These are phyloP conservation scores for Sorex araneus DNA, from an alignment of 2,113 vertebrate genomes.

Conservation along the genomic window DNA sequence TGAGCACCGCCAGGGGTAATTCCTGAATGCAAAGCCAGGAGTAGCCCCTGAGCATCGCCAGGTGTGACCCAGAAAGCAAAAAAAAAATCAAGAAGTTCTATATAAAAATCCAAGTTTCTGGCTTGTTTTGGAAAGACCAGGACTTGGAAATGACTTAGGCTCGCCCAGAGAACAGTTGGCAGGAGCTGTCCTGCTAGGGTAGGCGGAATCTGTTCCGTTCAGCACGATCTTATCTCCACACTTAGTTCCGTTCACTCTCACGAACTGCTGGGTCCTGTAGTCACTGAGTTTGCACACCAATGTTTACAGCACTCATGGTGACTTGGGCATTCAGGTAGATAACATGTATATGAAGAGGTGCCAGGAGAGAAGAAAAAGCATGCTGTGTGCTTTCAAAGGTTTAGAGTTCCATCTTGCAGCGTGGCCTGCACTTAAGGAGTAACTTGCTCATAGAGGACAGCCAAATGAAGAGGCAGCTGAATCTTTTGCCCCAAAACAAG, in stretches of 20 bases:
- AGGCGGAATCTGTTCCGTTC: background rate
- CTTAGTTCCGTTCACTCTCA: background rate
- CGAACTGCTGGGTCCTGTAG: background rate
- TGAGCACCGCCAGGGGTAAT: no score
- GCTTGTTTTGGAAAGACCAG: slow-evolving; percentile 22
- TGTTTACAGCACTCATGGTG: background rate
- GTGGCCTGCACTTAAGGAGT: background rate
- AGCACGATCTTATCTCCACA: no score
- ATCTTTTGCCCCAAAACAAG: background rate
- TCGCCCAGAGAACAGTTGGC: background rate
- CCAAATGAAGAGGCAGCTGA: background rate
- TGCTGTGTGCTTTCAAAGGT: background rate
- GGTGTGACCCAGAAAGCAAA: no score
- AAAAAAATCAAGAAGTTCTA: no score
- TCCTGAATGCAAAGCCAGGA: no score
- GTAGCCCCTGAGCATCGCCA: no score
- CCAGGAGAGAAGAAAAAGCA: slow-evolving; percentile 12
- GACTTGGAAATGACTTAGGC: slow-evolving; percentile 10
- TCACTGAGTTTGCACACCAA: background rate
- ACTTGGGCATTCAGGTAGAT: background rate
- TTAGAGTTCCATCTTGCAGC: background rate
- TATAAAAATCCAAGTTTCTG: background rate
- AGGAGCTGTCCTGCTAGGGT: background rate
- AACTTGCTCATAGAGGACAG: background rate
- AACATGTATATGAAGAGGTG: background rate